A percentile compares a stretch with the other conserved stretches of the same genome.
Evolutionary conservation across 2,797 vertebrate genomes (phyloP).

Genomic region (Babyrousa celebensis): DNA sequence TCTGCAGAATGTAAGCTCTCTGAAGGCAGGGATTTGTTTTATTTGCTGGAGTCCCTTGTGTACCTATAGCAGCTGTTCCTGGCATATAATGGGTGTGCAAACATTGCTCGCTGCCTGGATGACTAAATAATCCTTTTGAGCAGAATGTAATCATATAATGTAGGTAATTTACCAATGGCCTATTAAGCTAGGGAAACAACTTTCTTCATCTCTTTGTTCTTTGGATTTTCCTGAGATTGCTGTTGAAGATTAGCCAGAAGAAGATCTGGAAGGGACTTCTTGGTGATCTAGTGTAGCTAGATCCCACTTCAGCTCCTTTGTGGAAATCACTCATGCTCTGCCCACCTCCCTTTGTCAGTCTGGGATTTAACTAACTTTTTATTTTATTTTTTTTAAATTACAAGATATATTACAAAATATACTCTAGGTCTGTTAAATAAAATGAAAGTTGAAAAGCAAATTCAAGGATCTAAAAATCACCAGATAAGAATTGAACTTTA

Average conservation of each 20-base stretch:
- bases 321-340: neutral
- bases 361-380: neutral
- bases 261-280: neutral
- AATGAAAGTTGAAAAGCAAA: constrained; percentile 36
- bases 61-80: neutral
- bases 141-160: neutral
- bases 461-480: neutral
- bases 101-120: neutral
- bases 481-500: neutral
- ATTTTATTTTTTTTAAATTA: neutral
- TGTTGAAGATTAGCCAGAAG: neutral
- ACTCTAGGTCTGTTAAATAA: neutral
- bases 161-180: neutral
- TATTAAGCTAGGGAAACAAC: neutral
- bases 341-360: neutral
- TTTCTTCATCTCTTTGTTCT: neutral
- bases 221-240: neutral
- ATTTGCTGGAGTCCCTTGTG: neutral
- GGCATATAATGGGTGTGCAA: neutral
- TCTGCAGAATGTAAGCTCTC: neutral
- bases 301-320: neutral
- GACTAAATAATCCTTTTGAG: neutral
- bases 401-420: neutral
- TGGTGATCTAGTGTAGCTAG: neutral
- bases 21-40: neutral